Percentiles rank a stretch among this genome's conserved stretches.
Evolutionary conservation across 2,888 invertebrate genomes (phyloP).

Genomic region (Stomorhina lunata): DNA sequence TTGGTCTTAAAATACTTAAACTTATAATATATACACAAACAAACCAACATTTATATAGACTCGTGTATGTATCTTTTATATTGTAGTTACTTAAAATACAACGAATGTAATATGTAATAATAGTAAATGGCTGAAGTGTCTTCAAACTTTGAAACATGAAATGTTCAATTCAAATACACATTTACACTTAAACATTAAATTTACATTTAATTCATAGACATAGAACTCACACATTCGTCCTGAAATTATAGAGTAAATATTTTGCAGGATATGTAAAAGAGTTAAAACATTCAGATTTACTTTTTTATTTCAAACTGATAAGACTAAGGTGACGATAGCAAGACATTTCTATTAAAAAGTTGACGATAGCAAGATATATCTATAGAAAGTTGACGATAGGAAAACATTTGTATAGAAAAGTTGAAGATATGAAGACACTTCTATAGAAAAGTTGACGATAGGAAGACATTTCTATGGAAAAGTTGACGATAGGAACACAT

Average conservation of each 20-base stretch:
- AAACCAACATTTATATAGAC: neutral
- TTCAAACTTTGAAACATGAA: neutral
- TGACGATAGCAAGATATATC: too few relatives aligned
- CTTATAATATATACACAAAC: neutral
- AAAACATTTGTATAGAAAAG: too few relatives aligned
- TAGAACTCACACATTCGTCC: neutral
- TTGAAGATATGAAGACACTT: too few relatives aligned
- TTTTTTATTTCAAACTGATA: too few relatives aligned
- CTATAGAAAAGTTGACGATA: too few relatives aligned
- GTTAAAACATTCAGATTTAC: neutral
- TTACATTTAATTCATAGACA: slow-evolving; percentile 30
- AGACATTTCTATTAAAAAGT: too few relatives aligned
- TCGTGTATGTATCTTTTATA: neutral
- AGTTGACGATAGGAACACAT: too few relatives aligned
- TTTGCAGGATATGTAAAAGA: neutral
- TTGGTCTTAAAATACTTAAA: neutral
- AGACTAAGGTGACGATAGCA: too few relatives aligned
- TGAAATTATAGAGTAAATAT: neutral
- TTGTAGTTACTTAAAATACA: neutral
- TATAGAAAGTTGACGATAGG: too few relatives aligned
- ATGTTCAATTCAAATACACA: neutral
- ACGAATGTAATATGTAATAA: slow-evolving; percentile 13
- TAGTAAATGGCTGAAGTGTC: slow-evolving; percentile 23
- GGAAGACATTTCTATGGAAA: too few relatives aligned
- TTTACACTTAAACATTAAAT: slow-evolving; percentile 4